Base-by-base conservation (phyloP, 2,113 vertebrate genomes). In the Pelecanoides urinatrix region DNA sequence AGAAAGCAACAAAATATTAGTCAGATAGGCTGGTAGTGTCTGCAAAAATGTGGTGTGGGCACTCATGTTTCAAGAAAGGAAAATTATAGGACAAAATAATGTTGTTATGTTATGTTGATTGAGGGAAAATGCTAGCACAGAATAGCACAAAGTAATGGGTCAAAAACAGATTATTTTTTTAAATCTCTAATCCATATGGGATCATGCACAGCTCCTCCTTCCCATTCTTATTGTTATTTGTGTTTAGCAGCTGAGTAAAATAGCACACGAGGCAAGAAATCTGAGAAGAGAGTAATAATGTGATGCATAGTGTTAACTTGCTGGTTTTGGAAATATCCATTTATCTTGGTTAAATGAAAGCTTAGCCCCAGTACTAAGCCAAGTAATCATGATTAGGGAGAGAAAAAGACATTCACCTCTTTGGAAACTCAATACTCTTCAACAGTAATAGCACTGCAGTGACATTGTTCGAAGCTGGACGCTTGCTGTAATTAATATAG, bases 301-400 rank as follows among this genome's bases (percentile, higher is more conserved):
- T 88, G 86, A 78, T 72, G 63, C 59, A 79, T 6, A 29, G 32
- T 61, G 77, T 85, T 95, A 98, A 96, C 87, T 90, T 7, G 2
- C 71, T 89, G 79, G 45, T 86, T 74, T 92, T 81, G 90, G 67
- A 88, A 93, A 70, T 88, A 88, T 16, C 61, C 79, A 92, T 95
- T 92, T 94, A 77, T 97, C 95, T 89, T 86, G 52, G 92, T 93
- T 96, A 86, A 84, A 88, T 45, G 55, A 94, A 91, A 78, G 61
- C 85, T 93, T 73, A 93, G 95, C 32, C 50, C 83, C 61, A 87
- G 83, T 94, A 61, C 75, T 94, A 90, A 92, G 81, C 66, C 87
- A 34, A 97, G 96, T 88, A 96, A 96, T 96, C 87, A 93, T 96
- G 74, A 97, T 94, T 96, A 95, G 58, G 18, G 38, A 63, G 82